Base-by-base conservation (phyloP, 1,140 invertebrate species). In the Octopus sinensis region DNA sequence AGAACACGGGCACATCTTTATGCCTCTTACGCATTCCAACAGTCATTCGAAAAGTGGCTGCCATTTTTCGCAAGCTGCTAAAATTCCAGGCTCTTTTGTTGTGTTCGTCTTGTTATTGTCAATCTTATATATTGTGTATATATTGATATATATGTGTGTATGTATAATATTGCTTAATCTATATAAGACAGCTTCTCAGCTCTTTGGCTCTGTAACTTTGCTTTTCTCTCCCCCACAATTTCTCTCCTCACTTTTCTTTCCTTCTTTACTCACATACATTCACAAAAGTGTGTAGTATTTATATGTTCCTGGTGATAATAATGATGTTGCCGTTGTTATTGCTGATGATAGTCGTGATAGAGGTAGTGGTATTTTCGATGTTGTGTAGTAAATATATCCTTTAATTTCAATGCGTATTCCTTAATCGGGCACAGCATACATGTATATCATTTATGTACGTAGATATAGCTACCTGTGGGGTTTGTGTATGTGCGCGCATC, bases 1-100 rank as follows among this genome's bases (percentile, higher is more conserved):
- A 83, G 80, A 81, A 80, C 23, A 83, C 71, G 23, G 82, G 80
- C 79, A 68, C 68, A 51, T 83, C 82, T 54, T 81, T 78, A 30
- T 75, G 80, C 30, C 75, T 75, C 76, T 83, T 83, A 75, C 51
- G 13, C 52, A 83, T 71, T 7, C 17, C 53, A 13, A 83, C 13
- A 54, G 51, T 62, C 13, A 83, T 56, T 68, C 76, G 81, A 76
- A 80, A 78, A 51, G 52, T 54, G 9, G 53, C 53, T n/a, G 80
- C 75, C 82, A 83, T 83, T 13, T 51, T 73, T 73, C 9, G 9
- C 9, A 62, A 23, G 5, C 30, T 73, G 5, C 17, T 13, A 6
- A n/a, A 6, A 6, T 73, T 6, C 13, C 13, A n/a, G 17, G 13
- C 30, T 73, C 30, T n/a, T 73, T 73, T 73, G 30, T 13, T 73